phyloP scores from a whole-genome alignment of 1,140 invertebrate species.

The Panagrolaimus sp. region DNA sequence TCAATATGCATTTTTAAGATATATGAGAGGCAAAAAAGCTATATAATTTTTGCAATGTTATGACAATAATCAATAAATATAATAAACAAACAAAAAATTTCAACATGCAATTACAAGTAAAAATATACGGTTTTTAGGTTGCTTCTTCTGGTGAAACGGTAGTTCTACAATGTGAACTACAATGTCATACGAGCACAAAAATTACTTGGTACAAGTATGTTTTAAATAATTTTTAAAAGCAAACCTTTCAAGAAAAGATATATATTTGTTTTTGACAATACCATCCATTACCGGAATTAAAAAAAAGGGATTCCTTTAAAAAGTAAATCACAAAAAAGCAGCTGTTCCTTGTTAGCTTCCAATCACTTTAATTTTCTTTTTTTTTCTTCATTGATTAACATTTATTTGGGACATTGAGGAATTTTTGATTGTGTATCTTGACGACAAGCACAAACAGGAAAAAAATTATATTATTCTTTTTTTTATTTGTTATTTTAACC shows the following conservation, averaged over 20 bases:
- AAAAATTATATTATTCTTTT: conserved; percentile 5
- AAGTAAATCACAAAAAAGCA: not conserved
- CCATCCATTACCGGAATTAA: conserved; percentile 14
- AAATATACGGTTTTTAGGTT: conserved; percentile 23
- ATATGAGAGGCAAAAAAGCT: no score
- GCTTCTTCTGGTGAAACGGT: conserved; percentile 46
- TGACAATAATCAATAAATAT: no score
- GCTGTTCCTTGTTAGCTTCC: conserved; percentile 12
- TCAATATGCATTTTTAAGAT: no score
- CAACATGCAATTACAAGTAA: not conserved
- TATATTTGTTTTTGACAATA: not conserved
- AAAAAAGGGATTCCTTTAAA: conserved; percentile 1
- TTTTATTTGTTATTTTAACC: conserved; percentile 8
- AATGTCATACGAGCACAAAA: conserved; percentile 56
- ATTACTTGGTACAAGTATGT: conserved; percentile 57
- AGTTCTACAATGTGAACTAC: conserved; percentile 48
- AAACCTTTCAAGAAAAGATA: not conserved
- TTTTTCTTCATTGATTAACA: conserved; percentile 11
- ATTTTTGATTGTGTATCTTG: not conserved
- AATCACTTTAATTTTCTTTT: conserved; percentile 13
- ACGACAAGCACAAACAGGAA: not conserved
- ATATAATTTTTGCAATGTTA: no score
- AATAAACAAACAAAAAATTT: no score
- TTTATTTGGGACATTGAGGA: not conserved
- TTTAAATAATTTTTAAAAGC: conserved; percentile 14